Percentiles rank a stretch among this genome's conserved stretches.
phyloP scores from a whole-genome alignment of 2,888 invertebrate species.

The Caenorhabditis plicata region DNA sequence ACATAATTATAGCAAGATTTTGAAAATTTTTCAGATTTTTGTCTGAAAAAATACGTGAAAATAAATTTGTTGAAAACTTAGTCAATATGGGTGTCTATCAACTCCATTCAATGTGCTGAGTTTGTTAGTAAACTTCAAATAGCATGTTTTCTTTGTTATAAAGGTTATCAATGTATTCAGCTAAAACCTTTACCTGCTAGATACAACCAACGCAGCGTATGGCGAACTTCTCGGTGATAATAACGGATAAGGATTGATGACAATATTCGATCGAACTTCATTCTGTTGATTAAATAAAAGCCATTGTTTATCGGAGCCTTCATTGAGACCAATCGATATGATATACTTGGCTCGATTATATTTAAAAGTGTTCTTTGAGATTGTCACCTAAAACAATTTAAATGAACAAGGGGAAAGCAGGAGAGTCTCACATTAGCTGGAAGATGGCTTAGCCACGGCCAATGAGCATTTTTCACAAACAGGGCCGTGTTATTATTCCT shows the following conservation, averaged over 20 bases:
- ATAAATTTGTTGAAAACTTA: too few species aligned
- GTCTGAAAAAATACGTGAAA: too few species aligned
- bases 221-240: constrained; percentile 87
- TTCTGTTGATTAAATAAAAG: constrained; percentile 64
- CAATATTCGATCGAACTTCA: constrained; percentile 78
- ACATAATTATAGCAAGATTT: too few species aligned
- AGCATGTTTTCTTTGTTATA: not conserved
- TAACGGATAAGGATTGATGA: constrained; percentile 81
- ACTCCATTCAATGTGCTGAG: too few species aligned
- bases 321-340: constrained; percentile 62
- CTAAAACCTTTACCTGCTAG: too few species aligned
- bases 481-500: constrained; percentile 61
- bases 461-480: constrained; percentile 57
- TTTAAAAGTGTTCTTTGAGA: constrained; percentile 85
- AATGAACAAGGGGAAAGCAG: not conserved
- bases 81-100: too few species aligned
- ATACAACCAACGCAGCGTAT: constrained; percentile 86
- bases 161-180: too few species aligned
- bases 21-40: too few species aligned
- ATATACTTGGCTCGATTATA: constrained; percentile 72
- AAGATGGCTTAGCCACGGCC: constrained; percentile 48
- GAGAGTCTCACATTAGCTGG: constrained; percentile 45
- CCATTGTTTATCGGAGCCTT: constrained; percentile 69
- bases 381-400: constrained; percentile 70
- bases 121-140: too few species aligned